Evolutionary conservation across 2,888 invertebrate genomes (phyloP), one percentile per base, ranked within the genome.

Genomic region (Brachylomia viminalis): DNA sequence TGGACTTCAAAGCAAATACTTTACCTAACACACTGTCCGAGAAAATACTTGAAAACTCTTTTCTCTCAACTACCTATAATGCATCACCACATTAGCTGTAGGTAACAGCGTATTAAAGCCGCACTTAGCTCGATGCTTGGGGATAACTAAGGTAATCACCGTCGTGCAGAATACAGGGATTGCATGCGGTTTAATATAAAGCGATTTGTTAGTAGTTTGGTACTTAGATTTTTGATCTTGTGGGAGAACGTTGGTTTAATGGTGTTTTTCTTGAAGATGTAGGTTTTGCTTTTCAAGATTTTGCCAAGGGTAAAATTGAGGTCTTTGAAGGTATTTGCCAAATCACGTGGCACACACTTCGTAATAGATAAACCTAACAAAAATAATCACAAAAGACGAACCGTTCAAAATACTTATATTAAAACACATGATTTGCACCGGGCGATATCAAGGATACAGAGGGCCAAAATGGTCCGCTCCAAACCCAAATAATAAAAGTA

Each of bases 91-190:
- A 73, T 72, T 83, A 86, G 49, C 67, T 56, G 52, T 27, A 71
- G 33, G 61, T 56, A 75, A 71, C 79, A 67, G 68, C 49, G 49
- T 73, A 78, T 84, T 85, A 84, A 84, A 84, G 73, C 52, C 38
- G 75, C 71, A 76, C 84, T 86, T 84, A 77, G 75, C 56, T 5
- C 42, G 56, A 69, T 62, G 75, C 75, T 56, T 23, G 65, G 62
- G 77, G 56, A 71, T 82, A 87, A 74, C 86, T 75, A 54, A 79
- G 83, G 75, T 82, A 85, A 87, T 85, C 87, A 77, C 72, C 56
- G 72, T 10, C 27, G n/a, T 66, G 49, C 23, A 72, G 38, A 69
- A 38, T 20, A 38, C 65, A 20, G 33, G 64, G 70, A 77, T 73
- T 77, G 72, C 52, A 38, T 61, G 69, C 42, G 17, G 70, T 38